Conservation (phyloP, 2,888 invertebrate species). For the Sesia apiformis region DNA sequence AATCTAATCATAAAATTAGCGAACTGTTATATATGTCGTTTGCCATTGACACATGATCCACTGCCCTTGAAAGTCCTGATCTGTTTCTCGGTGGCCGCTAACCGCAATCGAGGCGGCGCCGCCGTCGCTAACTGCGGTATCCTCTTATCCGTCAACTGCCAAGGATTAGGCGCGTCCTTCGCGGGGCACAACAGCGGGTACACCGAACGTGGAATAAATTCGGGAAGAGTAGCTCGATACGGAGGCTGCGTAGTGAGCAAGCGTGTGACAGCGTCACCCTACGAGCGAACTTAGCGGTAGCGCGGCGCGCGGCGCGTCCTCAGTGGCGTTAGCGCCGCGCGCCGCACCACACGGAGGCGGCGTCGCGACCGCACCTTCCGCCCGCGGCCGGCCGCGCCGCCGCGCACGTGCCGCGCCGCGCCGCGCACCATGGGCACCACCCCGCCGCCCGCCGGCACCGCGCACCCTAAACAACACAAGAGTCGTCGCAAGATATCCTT, state of each 20-base stretch:
- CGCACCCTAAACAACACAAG: slow-evolving; percentile 74
- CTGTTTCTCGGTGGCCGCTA: slow-evolving; percentile 7
- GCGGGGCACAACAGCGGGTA: slow-evolving; percentile 27
- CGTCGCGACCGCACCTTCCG: slow-evolving; percentile 25
- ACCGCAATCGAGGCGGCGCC: slow-evolving; percentile 10
- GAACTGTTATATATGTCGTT: no score
- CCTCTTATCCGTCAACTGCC: slow-evolving; percentile 28
- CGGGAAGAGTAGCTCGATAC: slow-evolving; percentile 65
- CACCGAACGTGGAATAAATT: slow-evolving; percentile 22
- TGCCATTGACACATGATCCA: background rate
- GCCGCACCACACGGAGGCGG: slow-evolving; percentile 32
- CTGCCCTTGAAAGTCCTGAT: slow-evolving; percentile 13
- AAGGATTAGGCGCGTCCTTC: slow-evolving; percentile 67
- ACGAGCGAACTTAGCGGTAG: slow-evolving; percentile 31
- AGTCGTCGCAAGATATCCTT: slow-evolving; percentile 89
- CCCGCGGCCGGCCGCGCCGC: slow-evolving; percentile 25
- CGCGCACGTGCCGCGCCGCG: slow-evolving; percentile 18
- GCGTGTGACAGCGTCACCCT: slow-evolving; percentile 26
- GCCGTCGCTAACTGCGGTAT: slow-evolving; percentile 17
- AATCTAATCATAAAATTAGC: no score
- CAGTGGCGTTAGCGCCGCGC: slow-evolving; percentile 19
- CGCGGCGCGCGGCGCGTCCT: slow-evolving; percentile 16
- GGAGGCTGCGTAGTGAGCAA: slow-evolving; percentile 66
- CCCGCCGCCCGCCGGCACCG: slow-evolving; percentile 28
- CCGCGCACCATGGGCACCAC: slow-evolving; percentile 20